Evolutionary conservation across 2,113 vertebrate genomes (phyloP).

Genomic region (Ibidorhyncha struthersii): DNA sequence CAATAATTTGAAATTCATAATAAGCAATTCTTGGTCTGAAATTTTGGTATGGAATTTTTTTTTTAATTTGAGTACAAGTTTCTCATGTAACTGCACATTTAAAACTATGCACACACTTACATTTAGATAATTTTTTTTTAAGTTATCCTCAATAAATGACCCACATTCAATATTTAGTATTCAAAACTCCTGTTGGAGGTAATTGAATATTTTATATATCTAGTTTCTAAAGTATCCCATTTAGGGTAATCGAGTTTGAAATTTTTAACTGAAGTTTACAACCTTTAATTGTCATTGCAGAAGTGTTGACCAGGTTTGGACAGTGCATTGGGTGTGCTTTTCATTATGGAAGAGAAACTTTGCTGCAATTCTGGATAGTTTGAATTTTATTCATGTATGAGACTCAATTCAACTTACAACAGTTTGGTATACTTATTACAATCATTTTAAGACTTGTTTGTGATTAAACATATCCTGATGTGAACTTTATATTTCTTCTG

Average conservation of each 20-base stretch:
- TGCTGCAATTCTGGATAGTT: background rate
- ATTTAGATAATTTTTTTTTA: background rate
- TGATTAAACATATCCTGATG: background rate
- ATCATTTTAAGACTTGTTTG: background rate
- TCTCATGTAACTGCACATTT: background rate
- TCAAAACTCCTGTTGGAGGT: background rate
- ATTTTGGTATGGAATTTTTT: background rate
- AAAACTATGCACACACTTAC: background rate
- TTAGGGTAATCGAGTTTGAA: background rate
- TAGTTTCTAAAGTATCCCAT: background rate
- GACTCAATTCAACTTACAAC: background rate
- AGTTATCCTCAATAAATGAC: background rate
- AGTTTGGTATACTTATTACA: background rate
- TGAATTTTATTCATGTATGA: background rate
- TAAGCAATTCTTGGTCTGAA: background rate
- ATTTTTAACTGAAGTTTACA: background rate
- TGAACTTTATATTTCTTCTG: background rate
- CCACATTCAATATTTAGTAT: background rate
- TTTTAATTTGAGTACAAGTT: too few species aligned
- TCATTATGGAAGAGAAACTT: background rate
- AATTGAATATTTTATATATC: background rate
- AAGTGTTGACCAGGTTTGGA: background rate
- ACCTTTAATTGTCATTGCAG: background rate
- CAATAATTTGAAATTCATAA: background rate
- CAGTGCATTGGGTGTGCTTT: background rate